Conservation (phyloP, 2,797 vertebrate species). For the Numenius phaeopus region DNA sequence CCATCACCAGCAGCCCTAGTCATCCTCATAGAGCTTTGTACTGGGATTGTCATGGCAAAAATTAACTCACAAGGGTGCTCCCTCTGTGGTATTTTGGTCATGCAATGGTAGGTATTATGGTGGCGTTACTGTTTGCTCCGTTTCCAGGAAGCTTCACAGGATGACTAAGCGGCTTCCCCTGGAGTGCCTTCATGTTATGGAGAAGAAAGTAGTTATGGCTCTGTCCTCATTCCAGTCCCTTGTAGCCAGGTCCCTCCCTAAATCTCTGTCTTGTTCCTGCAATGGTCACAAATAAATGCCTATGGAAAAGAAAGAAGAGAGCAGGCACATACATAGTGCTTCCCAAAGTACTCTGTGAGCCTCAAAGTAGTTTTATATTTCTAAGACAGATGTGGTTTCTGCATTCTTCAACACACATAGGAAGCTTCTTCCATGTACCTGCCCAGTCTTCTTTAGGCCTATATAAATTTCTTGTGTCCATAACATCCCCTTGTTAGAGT, state of each 20-base stretch:
- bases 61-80: neutral
- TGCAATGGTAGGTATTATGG: neutral
- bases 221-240: neutral
- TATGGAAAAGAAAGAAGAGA: neutral
- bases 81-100: neutral
- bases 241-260: neutral
- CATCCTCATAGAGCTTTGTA: neutral
- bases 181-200: neutral
- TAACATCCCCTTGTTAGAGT: neutral
- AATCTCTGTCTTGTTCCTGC: neutral
- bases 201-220: neutral
- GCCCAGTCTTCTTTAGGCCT: neutral
- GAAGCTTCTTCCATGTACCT: neutral
- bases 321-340: neutral
- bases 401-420: neutral
- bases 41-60: neutral
- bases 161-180: conserved; percentile 12
- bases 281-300: neutral
- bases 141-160: neutral
- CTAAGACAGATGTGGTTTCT: neutral
- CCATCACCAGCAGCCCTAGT: neutral
- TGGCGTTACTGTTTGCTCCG: neutral
- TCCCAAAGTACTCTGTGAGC: neutral
- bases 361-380: neutral
- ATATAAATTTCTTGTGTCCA: neutral